Base-by-base conservation (phyloP, 1,140 invertebrate species). In the Drosophila pruinosa region DNA sequence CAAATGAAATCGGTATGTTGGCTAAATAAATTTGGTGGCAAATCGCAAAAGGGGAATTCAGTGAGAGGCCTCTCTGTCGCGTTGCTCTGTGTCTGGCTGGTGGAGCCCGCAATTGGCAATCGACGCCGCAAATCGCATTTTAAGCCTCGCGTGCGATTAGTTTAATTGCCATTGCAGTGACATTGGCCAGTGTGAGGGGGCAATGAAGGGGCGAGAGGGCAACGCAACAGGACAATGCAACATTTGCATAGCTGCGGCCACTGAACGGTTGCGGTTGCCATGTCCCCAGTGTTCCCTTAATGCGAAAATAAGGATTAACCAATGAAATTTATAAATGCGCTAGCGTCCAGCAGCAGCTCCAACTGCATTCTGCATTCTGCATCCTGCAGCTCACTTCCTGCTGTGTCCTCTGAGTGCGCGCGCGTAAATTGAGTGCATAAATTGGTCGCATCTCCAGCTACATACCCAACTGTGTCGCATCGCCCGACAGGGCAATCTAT, bases 291-390 rank as follows among this genome's bases (percentile, higher is more conserved):
- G 36, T 48, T 48, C 82, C 75, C 79, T 85, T 89, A 89, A 89
- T 80, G 79, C 73, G 85, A 89, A 85, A 81, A 86, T 89, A 89
- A 88, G 89, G 89, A 90, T 90, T 90, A 90, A 89, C 78, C 75
- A 86, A 86, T 86, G 83, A 88, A 90, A 90, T 90, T 90, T 90
- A 90, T 90, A 90, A 90, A 82, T 82, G 85, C 81, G 26, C 52
- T 38, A 59, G 54, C 31, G 8, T 31, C 12, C 52, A 48, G 6
- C 5, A 7, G 2, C 6, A 39, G 10, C 45, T 38, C 17, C 36
- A 53, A 24, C 64, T n/a, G 26, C 53, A 36, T 43, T 52, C 31
- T 19, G 38, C 54, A 45, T 28, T 36, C 47, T 31, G 50, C 58
- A 47, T 45, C 22, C 57, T 45, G 22, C 36, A 28, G 6, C 4